Base-by-base conservation (phyloP, 1,140 invertebrate genomes). In the Caerostris darwini region DNA sequence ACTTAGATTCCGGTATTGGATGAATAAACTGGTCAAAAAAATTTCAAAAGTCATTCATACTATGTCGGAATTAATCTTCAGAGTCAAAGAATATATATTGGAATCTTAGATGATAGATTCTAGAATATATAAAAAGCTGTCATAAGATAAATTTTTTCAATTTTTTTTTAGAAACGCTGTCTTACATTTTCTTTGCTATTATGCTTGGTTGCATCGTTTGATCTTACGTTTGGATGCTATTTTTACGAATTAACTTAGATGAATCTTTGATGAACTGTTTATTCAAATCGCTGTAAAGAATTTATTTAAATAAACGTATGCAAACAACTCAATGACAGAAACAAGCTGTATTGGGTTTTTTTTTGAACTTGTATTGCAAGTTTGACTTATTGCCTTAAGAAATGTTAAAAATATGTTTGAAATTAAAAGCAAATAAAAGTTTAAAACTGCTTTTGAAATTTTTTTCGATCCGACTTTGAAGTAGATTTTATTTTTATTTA, bases 21-120 rank as follows among this genome's bases (percentile, higher is more conserved):
- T 64, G 85, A 87, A 87, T 87, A 87, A 87, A 64, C 58, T 61
- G 85, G 85, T 87, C 85, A 87, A 87, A 87, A n/a, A 87, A 87
- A 87, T 87, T 34, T 87, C 59, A 6, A 87, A 61, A 61, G 57
- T 87, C 85, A 87, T 87, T 64, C 64, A 34, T 87, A 83, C 85
- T 61, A 12, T 87, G 59, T 61, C 85, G 17, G 85, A 59, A 87
- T 87, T 87, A 87, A 87, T 87, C 85, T 87, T 61, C 17, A 19
- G 8, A 87, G 85, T 61, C 85, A 87, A 61, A 87, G 54, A 58
- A 14, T n/a, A 83, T 83, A 83, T 12, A 83, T 57, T 19, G 82
- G 54, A 83, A 17, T 17, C 10, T 12, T 56, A 83, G n/a, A 57
- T 57, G 54, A 83, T 83, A 83, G 82, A 83, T 58, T 56, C 53